These are phyloP conservation scores for Actinernus sp. DNA, from an alignment of 92 coral and sea anemone genomes.

Conservation along the genomic window DNA sequence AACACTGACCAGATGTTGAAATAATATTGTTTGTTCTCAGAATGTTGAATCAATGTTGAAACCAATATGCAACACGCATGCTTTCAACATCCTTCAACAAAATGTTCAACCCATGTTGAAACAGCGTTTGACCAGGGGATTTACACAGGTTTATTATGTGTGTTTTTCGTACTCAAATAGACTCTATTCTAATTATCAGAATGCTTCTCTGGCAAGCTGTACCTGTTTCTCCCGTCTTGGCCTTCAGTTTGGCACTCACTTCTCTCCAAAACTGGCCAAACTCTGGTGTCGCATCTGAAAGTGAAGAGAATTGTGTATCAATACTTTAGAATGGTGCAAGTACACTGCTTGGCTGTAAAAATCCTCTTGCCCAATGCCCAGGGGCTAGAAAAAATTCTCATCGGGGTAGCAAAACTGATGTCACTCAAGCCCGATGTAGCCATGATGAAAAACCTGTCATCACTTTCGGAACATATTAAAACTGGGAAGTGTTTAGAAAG, in stretches of 20 bases:
- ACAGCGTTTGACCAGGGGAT: too few species aligned
- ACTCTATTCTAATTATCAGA: background rate
- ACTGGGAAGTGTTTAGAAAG: too few species aligned
- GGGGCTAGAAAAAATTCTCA: too few species aligned
- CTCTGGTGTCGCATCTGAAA: constrained; percentile 75
- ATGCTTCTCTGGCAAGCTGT: background rate
- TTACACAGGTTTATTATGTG: background rate
- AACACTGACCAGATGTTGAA: too few species aligned
- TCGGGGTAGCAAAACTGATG: background rate
- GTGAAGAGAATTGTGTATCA: background rate
- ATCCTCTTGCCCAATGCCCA: too few species aligned
- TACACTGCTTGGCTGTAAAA: background rate
- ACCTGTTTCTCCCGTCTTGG: constrained; percentile 94
- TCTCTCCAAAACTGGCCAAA: constrained; percentile 90
- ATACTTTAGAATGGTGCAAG: too few species aligned
- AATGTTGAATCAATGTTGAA: too few species aligned
- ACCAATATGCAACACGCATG: too few species aligned
- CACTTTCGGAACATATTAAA: too few species aligned
- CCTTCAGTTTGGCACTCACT: constrained; percentile 64
- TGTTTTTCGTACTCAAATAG: background rate
- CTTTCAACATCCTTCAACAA: too few species aligned
- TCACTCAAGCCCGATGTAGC: background rate
- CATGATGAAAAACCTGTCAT: background rate
- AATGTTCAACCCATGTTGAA: too few species aligned
- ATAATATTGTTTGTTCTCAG: too few species aligned